Conservation (phyloP, 2,888 invertebrate species). For the Euclidia mi region DNA sequence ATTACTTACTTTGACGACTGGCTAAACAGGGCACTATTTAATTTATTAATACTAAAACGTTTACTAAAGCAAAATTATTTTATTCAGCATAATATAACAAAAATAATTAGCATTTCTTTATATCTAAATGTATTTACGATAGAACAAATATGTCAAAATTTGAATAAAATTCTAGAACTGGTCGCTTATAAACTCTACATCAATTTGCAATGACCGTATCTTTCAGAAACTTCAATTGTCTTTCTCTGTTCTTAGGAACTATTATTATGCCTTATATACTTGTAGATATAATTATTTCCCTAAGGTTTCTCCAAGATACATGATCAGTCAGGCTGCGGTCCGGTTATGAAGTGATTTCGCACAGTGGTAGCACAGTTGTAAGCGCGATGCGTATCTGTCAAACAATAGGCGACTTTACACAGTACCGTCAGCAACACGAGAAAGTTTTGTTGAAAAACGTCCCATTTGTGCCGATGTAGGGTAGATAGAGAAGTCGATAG, state of each 20-base stretch:
- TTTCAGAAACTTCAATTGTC: no score
- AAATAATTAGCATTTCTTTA: no score
- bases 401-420: conserved; percentile 67
- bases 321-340: conserved; percentile 23
- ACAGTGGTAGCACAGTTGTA: conserved; percentile 63
- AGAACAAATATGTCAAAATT: no score
- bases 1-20: no score
- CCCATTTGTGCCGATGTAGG: not conserved
- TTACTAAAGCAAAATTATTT: no score
- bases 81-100: no score
- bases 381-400: conserved; percentile 70
- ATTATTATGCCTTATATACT: not conserved
- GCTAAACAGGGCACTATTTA: no score
- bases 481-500: not conserved
- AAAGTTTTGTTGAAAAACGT: conserved; percentile 29
- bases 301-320: conserved; percentile 18
- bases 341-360: conserved; percentile 58
- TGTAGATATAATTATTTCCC: conserved; percentile 4
- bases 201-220: no score
- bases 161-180: no score
- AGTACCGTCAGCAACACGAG: conserved; percentile 63
- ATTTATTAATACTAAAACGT: no score
- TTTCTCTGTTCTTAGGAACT: not conserved
- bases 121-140: no score
- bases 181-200: no score